Evolutionary conservation across 2,888 invertebrate genomes (phyloP).

Genomic region (Priocnemis perturbator): DNA sequence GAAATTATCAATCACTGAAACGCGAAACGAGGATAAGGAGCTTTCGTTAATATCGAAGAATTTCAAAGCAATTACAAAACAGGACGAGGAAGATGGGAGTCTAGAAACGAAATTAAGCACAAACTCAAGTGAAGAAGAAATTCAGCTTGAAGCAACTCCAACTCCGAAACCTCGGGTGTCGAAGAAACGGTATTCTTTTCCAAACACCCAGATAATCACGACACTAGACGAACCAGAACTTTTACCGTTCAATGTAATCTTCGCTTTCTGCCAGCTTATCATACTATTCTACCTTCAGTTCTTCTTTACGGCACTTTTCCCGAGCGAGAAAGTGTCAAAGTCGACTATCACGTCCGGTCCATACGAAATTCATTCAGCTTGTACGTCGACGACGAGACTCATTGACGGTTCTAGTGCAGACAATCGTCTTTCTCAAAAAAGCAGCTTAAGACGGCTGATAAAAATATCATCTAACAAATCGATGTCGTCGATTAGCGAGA

Average conservation of each 20-base stretch:
- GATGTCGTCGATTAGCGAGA: no score
- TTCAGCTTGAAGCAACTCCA: no score
- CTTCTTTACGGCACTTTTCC: not conserved
- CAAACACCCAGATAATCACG: not conserved
- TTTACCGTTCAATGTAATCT: not conserved
- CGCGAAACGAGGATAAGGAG: no score
- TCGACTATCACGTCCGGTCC: not conserved
- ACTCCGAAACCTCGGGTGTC: no score
- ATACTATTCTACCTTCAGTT: not conserved
- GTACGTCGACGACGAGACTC: not conserved
- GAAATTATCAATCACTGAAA: no score
- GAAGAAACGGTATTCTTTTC: not conserved
- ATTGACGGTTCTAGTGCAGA: not conserved
- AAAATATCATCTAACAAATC: no score
- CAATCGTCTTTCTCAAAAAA: not conserved
- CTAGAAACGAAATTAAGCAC: no score
- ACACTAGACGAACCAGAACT: not conserved
- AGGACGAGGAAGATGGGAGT: no score
- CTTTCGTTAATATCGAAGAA: no score
- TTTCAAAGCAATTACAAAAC: no score
- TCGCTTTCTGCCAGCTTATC: constrained; percentile 1
- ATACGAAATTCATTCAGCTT: not conserved
- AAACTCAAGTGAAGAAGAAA: no score
- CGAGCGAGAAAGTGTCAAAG: not conserved
- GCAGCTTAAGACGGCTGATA: no score